Evolutionary conservation across 2,888 invertebrate species (phyloP), one percentile per base, ranked within the genome.

Genomic region (Ormia ochracea): DNA sequence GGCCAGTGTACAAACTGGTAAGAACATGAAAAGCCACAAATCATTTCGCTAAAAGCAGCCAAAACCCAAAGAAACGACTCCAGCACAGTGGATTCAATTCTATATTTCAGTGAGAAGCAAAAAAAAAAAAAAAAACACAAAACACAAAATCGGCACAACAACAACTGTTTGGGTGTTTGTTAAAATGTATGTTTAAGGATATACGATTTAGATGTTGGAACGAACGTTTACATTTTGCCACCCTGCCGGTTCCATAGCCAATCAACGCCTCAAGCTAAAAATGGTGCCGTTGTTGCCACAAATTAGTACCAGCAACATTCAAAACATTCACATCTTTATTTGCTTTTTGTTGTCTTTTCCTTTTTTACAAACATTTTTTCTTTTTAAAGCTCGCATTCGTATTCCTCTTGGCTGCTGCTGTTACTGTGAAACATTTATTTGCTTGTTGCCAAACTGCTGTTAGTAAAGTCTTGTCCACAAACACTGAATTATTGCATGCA

Each of bases 191-290:
- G 38, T 61, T 58, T 38, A 38, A 61, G 68, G 63, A 68, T 74
- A 59, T 52, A 61, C 52, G 9, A 36, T 72, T 70, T 38, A 59
- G 50, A 69, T 54, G 77, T 65, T 75, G 56, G 72, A 59, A 59
- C 23, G 72, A 59, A 59, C 23, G 63, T 80, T 78, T 80, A 82
- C 70, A 84, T 84, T 85, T 68, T 85, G 85, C 84, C 87, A 87
- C 87, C 87, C 83, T 77, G 82, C 61, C 72, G 73, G 70, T 82
- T 84, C 85, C 84, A 85, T 85, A 85, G 84, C 85, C 86, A 86
- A 85, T 85, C 85, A 85, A 85, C 85, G 87, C 86, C 87, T 81
- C 73, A 83, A 81, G 85, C 78, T 70, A 69, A 74, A 70, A 77
- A 61, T 77, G 77, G 78, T 78, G 77, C 82, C 81, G 72, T 76